These are phyloP conservation scores for Poecile montanus DNA, from an alignment of 2,797 vertebrate species.

Conservation along the genomic window DNA sequence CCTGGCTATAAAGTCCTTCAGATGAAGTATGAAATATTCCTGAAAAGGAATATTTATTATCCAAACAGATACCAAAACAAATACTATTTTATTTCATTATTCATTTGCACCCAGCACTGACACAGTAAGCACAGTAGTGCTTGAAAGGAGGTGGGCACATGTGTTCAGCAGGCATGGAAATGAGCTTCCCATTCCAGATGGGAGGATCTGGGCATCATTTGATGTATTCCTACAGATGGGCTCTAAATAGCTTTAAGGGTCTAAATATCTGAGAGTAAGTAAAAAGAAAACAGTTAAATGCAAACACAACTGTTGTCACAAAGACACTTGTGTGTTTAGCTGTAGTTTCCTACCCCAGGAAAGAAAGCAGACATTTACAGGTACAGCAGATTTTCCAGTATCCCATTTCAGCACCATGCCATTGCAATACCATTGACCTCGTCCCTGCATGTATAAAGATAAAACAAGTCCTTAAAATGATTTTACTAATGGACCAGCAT, in stretches of 20 bases:
- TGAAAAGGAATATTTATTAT: neutral
- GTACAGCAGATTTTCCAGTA: neutral
- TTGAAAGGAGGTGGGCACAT: neutral
- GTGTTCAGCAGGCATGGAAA: neutral
- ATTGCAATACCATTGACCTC: neutral
- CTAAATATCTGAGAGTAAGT: neutral
- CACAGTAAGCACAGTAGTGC: accelerated
- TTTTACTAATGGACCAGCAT: conserved; percentile 69
- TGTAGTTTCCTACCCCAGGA: neutral
- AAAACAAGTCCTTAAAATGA: conserved; percentile 40
- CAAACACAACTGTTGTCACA: neutral
- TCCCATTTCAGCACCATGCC: neutral
- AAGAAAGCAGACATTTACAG: neutral
- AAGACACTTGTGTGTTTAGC: neutral
- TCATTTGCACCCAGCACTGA: neutral
- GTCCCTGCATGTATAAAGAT: neutral
- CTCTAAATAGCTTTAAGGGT: neutral
- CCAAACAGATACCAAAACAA: neutral
- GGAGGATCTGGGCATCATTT: neutral
- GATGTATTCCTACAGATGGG: neutral
- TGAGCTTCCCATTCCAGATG: neutral
- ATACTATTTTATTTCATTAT: neutral
- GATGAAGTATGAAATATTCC: neutral
- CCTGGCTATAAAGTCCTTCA: neutral
- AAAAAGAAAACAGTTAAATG: neutral